Base-by-base conservation (phyloP, 1,140 invertebrate genomes). In the Drosophila orosa region DNA sequence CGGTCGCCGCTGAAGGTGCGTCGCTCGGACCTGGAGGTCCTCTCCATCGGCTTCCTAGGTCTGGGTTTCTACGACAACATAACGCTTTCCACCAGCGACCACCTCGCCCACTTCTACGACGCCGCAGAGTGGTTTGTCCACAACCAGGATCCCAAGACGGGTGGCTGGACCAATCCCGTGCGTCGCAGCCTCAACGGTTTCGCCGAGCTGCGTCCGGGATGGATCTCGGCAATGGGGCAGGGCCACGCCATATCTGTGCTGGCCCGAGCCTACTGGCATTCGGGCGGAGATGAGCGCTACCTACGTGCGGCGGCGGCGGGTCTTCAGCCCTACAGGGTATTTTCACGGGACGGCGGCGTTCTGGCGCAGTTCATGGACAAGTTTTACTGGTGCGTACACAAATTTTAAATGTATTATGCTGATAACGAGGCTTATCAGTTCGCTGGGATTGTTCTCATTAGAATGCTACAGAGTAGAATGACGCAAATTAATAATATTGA, bases 221-320 rank as follows among this genome's bases (percentile, higher is more conserved):
- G 98, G 98, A 97, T 98, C 91, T 99, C 98, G 3, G 97, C 98
- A 8, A 99, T 99, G 98, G 98, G 97, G 6, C 98, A 99, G 92
- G 98, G 98, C 1, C 98, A 99, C 92, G 98, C 96, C 0, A 97
- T 99, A 63, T 99, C 98, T 0, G 94, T 99, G 12, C 93, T 99
- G 48, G 95, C 97, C 4, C 93, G 99, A 75, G 98, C 98, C 0
- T 98, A 97, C 93, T 94, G 96, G 92, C 94, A 95, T 90, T 97
- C 96, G 17, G 95, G 95, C 50, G 94, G 96, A 12, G 95, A 97
- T 79, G 83, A 92, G 52, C 92, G 92, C 47, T 99, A 98, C 93
- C 93, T 99, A 57, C 94, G 95, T 40, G 95, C 97, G 15, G 98
- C 98, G 10, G 91, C 95, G 5, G 93, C 95, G 71, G 98, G 96